Percentiles rank a stretch among this genome's conserved stretches.
Evolutionary conservation across 2,797 vertebrate species (phyloP).

Genomic region (Podargus strigoides): DNA sequence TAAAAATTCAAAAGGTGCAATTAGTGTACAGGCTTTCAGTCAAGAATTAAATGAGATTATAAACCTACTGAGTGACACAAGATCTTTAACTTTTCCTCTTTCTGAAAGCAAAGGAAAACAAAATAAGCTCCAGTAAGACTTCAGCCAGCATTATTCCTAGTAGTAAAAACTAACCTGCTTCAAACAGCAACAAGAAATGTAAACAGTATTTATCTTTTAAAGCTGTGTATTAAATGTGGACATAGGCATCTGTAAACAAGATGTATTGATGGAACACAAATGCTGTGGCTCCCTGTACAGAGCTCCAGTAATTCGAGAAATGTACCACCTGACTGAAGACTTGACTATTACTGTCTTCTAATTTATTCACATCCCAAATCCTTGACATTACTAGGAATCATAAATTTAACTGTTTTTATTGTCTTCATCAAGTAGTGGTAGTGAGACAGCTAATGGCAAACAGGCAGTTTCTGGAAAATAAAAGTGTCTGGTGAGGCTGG

Average conservation of each 20-base stretch:
- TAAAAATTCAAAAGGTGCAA: not conserved
- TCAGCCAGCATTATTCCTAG: conserved; percentile 31
- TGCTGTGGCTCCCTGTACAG: not conserved
- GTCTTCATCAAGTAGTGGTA: conserved; percentile 29
- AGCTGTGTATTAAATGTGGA: conserved; percentile 21
- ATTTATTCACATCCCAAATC: conserved; percentile 51
- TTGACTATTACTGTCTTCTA: conserved; percentile 46
- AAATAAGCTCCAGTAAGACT: not conserved
- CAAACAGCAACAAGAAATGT: not conserved
- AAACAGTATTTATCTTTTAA: conserved; percentile 39
- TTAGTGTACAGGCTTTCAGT: not conserved
- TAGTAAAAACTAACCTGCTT: conserved; percentile 19
- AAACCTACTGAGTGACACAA: not conserved
- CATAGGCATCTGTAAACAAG: conserved; percentile 41
- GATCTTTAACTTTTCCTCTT: not conserved
- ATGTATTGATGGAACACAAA: conserved; percentile 34
- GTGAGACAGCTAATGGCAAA: not conserved
- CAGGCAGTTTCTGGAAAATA: not conserved
- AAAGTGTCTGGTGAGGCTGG: not conserved
- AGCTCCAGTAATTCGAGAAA: conserved; percentile 38
- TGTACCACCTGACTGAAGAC: conserved; percentile 20
- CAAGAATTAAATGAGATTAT: conserved; percentile 7
- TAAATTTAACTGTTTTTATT: conserved; percentile 39
- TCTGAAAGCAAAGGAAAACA: not conserved
- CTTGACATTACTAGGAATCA: conserved; percentile 14